Base-by-base conservation (phyloP, 2,113 vertebrate species). In the Dasypus novemcinctus region DNA sequence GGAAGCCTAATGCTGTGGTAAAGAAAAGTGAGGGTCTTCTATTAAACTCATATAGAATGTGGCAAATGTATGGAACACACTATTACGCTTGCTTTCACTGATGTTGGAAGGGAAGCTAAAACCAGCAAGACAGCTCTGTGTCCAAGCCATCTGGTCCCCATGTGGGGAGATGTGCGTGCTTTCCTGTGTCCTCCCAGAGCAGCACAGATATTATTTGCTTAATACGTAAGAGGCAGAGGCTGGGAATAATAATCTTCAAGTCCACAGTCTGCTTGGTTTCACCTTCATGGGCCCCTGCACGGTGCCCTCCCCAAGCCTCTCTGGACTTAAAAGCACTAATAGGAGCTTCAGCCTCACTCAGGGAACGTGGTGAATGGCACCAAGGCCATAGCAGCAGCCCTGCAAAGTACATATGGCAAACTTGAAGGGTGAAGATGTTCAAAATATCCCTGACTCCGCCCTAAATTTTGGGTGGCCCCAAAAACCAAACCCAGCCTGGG, bases 141-240 rank as follows among this genome's bases (percentile, higher is more conserved):
- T 91, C 94, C 89, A 95, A 93, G 95, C 90, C 97, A 98, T 98
- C 96, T 98, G 97, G 96, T 38, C 9, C 75, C 96, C 97, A 97
- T 94, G 91, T 98, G 97, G 96, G 66, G 66, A n/a, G 71, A 87
- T 82, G 95, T 97, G 97, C 95, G 97, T 98, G 97, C 95, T 85
- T 96, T 84, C 43, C 94, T 61, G 23, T 74, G 72, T 97, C 95
- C 90, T 96, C 80, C 29, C 41, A 91, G 87, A 95, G 97, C 95
- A 93, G 96, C 89, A 97, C 91, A 96, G 93, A 96, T 93, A 97
- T 92, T 98, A 97, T 97, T 95, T 96, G 81, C 93, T 97, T 97
- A 96, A 96, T 95, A 91, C 91, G 93, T 91, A 97, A 93, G 95
- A 93, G 87, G 71, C 93, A 75, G 75, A 75, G 87, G 71, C 96